phyloP scores from a whole-genome alignment of 2,797 vertebrate genomes.

The Chiloscyllium punctatum region DNA sequence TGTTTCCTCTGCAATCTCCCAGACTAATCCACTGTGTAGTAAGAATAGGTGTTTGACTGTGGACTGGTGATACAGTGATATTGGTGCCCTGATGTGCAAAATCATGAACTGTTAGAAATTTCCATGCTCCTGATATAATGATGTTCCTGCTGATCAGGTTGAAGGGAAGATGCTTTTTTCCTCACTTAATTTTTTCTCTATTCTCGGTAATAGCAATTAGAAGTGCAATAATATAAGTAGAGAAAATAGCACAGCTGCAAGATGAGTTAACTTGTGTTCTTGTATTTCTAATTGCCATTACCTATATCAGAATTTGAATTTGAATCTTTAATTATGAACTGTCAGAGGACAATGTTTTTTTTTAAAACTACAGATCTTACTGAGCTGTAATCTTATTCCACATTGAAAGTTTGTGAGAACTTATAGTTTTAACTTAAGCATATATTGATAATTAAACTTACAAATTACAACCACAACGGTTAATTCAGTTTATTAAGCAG shows the following conservation, averaged over 20 bases:
- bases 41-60: background rate
- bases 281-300: no score
- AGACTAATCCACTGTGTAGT: background rate
- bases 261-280: background rate
- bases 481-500: slow-evolving; percentile 15
- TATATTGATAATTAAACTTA: background rate
- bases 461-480: background rate
- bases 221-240: no score
- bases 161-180: background rate
- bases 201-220: no score
- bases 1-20: background rate
- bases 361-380: background rate
- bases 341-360: background rate
- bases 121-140: background rate
- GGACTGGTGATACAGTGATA: background rate
- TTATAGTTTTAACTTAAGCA: background rate
- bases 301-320: background rate
- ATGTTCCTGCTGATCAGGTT: no score
- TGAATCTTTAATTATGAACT: background rate
- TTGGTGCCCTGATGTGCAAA: background rate
- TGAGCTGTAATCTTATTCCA: background rate
- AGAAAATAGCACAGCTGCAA: background rate
- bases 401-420: background rate
- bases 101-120: background rate
- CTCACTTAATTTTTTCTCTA: no score